Conservation (phyloP, 1,140 invertebrate genomes). For the Conus betulinus region DNA sequence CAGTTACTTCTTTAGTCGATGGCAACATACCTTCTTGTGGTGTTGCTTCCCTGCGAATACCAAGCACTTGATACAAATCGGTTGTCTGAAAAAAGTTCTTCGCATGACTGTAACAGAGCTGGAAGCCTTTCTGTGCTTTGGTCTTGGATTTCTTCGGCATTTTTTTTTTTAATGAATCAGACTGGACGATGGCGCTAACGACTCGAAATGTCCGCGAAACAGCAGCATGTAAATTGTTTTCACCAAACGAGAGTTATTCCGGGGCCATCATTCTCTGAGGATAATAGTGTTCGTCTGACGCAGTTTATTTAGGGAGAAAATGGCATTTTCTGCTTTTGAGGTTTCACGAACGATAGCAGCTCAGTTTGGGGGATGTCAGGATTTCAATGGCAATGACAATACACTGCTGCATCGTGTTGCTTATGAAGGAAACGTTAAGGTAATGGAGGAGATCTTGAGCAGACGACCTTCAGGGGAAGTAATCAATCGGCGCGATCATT, state of each 20-base stretch:
- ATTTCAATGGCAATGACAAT: neutral
- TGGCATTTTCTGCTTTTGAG: neutral
- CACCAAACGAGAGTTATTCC: neutral
- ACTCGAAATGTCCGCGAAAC: slow-evolving; percentile 26
- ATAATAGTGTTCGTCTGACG: neutral
- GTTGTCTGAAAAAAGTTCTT: slow-evolving; percentile 70
- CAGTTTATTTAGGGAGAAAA: neutral
- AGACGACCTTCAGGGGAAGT: neutral
- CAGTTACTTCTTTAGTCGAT: too few relatives aligned
- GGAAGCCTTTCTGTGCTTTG: slow-evolving; percentile 40
- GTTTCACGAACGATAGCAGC: slow-evolving; percentile 11
- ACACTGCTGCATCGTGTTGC: neutral
- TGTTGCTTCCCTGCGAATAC: slow-evolving; percentile 64
- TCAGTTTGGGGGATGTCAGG: slow-evolving; percentile 19
- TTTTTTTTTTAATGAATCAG: neutral
- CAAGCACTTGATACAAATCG: slow-evolving; percentile 74
- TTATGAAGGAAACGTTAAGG: neutral
- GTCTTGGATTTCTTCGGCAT: slow-evolving; percentile 12
- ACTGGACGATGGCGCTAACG: neutral
- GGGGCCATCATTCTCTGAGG: neutral
- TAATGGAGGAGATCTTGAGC: neutral
- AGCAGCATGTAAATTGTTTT: neutral
- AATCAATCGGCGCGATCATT: neutral
- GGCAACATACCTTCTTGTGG: slow-evolving; percentile 34
- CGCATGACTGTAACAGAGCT: slow-evolving; percentile 70